Base-by-base conservation (phyloP, 2,113 vertebrate species). In the Ophthalmolycus amberensis region DNA sequence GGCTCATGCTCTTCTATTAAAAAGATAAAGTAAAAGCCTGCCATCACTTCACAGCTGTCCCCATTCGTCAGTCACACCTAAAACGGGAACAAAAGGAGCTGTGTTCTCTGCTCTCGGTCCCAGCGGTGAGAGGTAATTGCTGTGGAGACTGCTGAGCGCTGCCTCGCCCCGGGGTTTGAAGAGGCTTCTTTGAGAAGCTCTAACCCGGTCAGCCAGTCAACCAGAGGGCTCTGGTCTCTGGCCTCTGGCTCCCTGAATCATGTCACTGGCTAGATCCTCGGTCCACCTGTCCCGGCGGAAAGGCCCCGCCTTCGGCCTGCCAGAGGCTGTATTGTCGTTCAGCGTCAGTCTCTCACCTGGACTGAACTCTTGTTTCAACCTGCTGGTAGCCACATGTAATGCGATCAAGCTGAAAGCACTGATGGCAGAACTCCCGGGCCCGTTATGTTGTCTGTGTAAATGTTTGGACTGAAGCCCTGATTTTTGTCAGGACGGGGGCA, bases 321-420 rank as follows among this genome's bases (percentile, higher is more conserved):
- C 80, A 85, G 46, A 69, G 77, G 80, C 42, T 42, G 18, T 38
- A 11, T 69, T 77, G 71, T 79, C 73, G 74, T 65, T 54, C 70
- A 74, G 58, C 67, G 75, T 83, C 76, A 54, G 64, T 52, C 15
- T 71, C 65, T 75, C 73, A 80, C 83, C 74, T 56, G 0, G 54
- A 63, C 80, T 77, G 40, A 85, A 84, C 81, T 83, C 67, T 68
- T 18, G 65, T 32, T 60, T 81, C 63, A 69, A 44, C 79, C 70
- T 69, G 78, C 85, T 85, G 46, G 0, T 65, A 56, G 66, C 66
- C 63, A 44, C 63, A 40, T 80, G 68, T 81, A 81, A 92, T 78
- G 38, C 77, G 85, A 85, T 89, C 42, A 86, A 78, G 37, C 62
- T 85, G 54, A 90, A 80, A 73, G 52, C 66, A 56, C 63, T 77